These are phyloP conservation scores for fruit fly (Drosophila melanogaster) DNA, from an alignment of 1,140 invertebrate genomes.

Conservation along the genomic window Release_6_plus_ISO1_MT NT_033777.3:4702501-4703000, in stretches of 20 bases:
- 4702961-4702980: slow-evolving; percentile 60
- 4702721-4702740: slow-evolving; percentile 11
- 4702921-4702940: slow-evolving; percentile 79
- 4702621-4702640: slow-evolving; percentile 80
- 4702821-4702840: slow-evolving; percentile 31
- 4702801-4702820: slow-evolving; percentile 81
- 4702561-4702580: slow-evolving; percentile 83
- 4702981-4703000: slow-evolving; percentile 29
- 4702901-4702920: slow-evolving; percentile 80
- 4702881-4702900: slow-evolving; percentile 44
- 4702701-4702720: slow-evolving; percentile 65
- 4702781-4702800: slow-evolving; percentile 77
- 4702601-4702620: slow-evolving; percentile 81
- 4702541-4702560: slow-evolving; percentile 30
- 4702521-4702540: slow-evolving; percentile 16
- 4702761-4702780: slow-evolving; percentile 47
- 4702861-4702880: slow-evolving; percentile 14
- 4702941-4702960: slow-evolving; percentile 56
- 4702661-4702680: slow-evolving; percentile 26
- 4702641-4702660: slow-evolving; percentile 68
- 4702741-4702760: slow-evolving; percentile 15
- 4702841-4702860: slow-evolving; percentile 16
- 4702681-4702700: slow-evolving; percentile 62
- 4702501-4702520: slow-evolving; percentile 30
- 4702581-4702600: slow-evolving; percentile 81